These are phyloP conservation scores for Heteromyza rotundicornis DNA, from an alignment of 2,888 invertebrate genomes.

Conservation along the genomic window DNA sequence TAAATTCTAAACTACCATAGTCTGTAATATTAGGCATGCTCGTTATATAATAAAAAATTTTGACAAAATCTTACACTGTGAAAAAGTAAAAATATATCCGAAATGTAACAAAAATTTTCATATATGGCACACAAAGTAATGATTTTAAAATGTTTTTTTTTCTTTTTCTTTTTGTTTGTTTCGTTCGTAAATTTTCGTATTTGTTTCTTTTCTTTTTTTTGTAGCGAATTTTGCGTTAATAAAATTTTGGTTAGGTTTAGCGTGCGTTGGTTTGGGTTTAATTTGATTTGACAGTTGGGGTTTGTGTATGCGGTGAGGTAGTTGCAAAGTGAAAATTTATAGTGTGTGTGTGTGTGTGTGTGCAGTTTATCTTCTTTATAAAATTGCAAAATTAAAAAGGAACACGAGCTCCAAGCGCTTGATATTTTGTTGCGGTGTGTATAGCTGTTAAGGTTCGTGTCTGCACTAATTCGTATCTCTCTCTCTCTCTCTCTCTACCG, in stretches of 20 bases:
- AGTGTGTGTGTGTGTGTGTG: background rate
- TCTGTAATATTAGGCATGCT: too few relatives aligned
- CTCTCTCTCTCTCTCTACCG: too few relatives aligned
- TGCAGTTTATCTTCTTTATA: too few relatives aligned
- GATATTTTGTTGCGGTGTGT: constrained; percentile 16
- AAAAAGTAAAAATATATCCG: constrained; percentile 56
- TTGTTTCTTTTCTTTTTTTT: too few relatives aligned
- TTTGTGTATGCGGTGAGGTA: constrained; percentile 14
- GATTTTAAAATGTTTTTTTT: background rate
- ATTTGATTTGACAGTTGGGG: background rate
- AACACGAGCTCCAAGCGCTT: constrained; percentile 39
- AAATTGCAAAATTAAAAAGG: constrained; percentile 1
- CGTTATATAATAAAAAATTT: background rate
- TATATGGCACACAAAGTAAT: constrained; percentile 8
- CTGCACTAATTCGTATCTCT: background rate
- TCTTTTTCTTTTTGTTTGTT: background rate
- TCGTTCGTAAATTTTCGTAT: background rate
- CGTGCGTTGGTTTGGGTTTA: constrained; percentile 8
- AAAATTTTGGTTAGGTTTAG: constrained; percentile 1
- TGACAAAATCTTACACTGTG: constrained; percentile 51
- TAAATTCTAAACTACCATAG: too few relatives aligned
- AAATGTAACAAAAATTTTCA: constrained; percentile 13
- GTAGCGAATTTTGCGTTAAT: background rate
- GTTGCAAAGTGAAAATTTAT: background rate
- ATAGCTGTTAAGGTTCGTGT: constrained; percentile 11